These are phyloP conservation scores for Hydractinia echinata DNA, from an alignment of 30 jellyfish, hydroid and myxozoan genomes.

Conservation along the genomic window DNA sequence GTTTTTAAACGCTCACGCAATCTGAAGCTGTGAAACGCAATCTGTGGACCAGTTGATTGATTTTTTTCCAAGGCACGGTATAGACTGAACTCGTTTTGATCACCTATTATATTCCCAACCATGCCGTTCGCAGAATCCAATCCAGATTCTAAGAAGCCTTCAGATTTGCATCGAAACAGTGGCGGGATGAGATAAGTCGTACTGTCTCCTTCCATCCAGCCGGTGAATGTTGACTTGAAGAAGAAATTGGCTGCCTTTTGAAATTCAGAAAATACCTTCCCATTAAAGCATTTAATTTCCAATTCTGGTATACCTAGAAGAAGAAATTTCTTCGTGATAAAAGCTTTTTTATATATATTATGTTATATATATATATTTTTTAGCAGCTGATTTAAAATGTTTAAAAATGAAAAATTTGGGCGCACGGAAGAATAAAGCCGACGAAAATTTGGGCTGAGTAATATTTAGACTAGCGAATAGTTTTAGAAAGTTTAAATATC, in stretches of 20 bases:
- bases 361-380: too few relatives aligned
- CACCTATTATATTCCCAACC: constrained; percentile 3
- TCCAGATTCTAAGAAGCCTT: constrained; percentile 9
- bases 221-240: neutral
- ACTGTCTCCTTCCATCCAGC: constrained; percentile 10
- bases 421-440: too few relatives aligned
- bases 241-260: constrained; percentile 7
- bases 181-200: constrained; percentile 4
- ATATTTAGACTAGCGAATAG: too few relatives aligned
- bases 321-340: too few relatives aligned
- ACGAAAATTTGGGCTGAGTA: too few relatives aligned
- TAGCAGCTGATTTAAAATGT: too few relatives aligned
- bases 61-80: neutral
- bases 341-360: too few relatives aligned
- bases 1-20: constrained; percentile 2
- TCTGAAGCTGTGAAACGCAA: constrained; percentile 10
- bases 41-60: neutral
- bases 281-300: neutral
- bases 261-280: neutral
- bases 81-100: neutral
- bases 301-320: neutral
- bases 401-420: too few relatives aligned
- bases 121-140: neutral
- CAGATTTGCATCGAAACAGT: constrained; percentile 4
- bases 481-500: too few relatives aligned